A percentile compares a stretch with the other conserved stretches of the same genome.
These are phyloP conservation scores for Aselliscus stoliczkanus DNA, from an alignment of 2,797 vertebrate species.

Conservation along the genomic window DNA sequence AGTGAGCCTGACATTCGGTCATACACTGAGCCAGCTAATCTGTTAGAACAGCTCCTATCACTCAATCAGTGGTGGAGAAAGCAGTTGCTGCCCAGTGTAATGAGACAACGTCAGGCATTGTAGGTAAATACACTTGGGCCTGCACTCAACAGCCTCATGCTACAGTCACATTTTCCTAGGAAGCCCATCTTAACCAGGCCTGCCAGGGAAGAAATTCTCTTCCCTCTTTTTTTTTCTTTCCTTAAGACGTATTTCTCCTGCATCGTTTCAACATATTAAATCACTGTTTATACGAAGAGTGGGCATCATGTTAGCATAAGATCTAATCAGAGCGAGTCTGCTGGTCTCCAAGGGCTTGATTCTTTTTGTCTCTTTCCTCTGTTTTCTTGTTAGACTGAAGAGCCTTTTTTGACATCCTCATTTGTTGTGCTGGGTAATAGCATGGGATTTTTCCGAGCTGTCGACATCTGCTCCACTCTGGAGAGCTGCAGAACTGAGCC, in stretches of 20 bases:
- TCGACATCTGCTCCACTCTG: conserved; percentile 82
- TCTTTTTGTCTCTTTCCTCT: conserved; percentile 80
- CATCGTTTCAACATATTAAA: conserved; percentile 82
- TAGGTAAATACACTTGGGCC: conserved; percentile 52
- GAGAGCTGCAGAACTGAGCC: conserved; percentile 75
- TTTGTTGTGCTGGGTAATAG: conserved; percentile 82
- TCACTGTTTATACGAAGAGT: conserved; percentile 76
- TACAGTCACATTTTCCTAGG: conserved; percentile 32
- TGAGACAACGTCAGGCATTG: not conserved
- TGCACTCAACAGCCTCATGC: conserved; percentile 14
- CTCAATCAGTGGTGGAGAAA: conserved; percentile 9
- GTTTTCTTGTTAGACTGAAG: conserved; percentile 81
- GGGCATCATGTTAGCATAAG: conserved; percentile 81
- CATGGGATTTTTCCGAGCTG: conserved; percentile 79
- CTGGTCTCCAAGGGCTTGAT: conserved; percentile 79
- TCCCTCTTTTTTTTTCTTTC: conserved; percentile 33
- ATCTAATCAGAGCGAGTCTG: conserved; percentile 81
- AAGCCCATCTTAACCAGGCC: conserved; percentile 74
- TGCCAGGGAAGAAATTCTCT: conserved; percentile 75
- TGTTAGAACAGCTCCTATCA: not conserved
- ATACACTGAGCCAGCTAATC: not conserved
- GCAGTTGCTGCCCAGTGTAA: conserved; percentile 27
- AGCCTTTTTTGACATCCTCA: conserved; percentile 82
- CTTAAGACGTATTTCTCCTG: conserved; percentile 76
- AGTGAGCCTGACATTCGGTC: not conserved